Evolutionary conservation across 1,140 invertebrate species (phyloP), one percentile per base, ranked within the genome.

Genomic region (Maconellicoccus hirsutus): DNA sequence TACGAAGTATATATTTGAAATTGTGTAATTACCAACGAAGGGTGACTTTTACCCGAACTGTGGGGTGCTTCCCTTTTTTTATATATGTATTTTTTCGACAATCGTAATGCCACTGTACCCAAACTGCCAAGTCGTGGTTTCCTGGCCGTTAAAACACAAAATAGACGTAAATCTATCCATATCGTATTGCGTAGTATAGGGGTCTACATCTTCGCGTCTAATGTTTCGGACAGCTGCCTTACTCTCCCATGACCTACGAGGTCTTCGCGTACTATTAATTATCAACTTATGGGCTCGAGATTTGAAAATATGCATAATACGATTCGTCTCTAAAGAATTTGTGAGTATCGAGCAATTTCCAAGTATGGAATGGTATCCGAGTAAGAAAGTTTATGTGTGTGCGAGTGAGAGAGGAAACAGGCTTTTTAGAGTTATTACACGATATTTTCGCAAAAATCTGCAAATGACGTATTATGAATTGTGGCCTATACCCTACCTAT

Each of bases 81-180:
- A 52, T 52, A 16, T 52, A 52, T 52, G 42, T 52, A 52, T 52
- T 52, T 52, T 52, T 52, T 52, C 42, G 42, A 52, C 42, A 52
- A 52, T 52, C n/a, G 42, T 52, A 52, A 52, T 52, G 42, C 42
- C 42, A 52, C 42, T 52, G 42, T 52, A 52, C n/a, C 42, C 42
- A 52, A 52, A 16, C 42, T 52, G 12, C 10, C 42, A 19, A 52
- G 42, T 52, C 42, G 42, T 19, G 42, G 42, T 52, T 52, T 52
- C 42, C 42, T 52, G 42, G 42, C 42, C 42, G 42, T 52, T 52
- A 52, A 52, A 52, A 52, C 42, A 52, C 42, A 16, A 52, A 52
- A 52, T 52, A 52, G 42, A 52, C 42, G 42, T 52, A 52, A 52
- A 52, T 52, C 42, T 52, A 52, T 52, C 42, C 42, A 52, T 52